Base-by-base conservation (phyloP, 2,888 invertebrate species). In the Operophtera brumata region DNA sequence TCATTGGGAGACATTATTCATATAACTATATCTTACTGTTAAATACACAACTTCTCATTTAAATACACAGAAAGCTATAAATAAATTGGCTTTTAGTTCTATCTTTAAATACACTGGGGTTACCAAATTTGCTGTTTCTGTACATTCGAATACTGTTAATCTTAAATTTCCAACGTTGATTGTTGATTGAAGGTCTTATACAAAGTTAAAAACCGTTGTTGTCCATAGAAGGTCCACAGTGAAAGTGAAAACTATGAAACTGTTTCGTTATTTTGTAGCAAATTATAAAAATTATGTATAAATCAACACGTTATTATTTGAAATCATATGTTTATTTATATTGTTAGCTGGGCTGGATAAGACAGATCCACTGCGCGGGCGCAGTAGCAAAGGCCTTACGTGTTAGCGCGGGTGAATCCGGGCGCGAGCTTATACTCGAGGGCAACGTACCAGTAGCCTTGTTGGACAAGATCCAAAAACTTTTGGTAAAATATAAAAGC, bases 401-500 rank as follows among this genome's bases (percentile, higher is more conserved):
- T 71, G 72, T 67, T 52, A 60, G 75, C 76, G 78, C 76, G 78
- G 76, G 76, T 60, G 72, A 70, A 65, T 65, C 78, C 78, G 73
- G 72, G 70, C 75, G 75, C 69, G 79, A 77, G 80, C 84, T 82
- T 82, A 78, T 75, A 66, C 54, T 71, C 70, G 71, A 64, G 69
- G 65, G 71, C 72, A 61, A 73, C 70, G 72, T 74, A 73, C 74
- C 80, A 75, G 78, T 80, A 81, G 86, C 83, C 84, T 85, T 84
- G 80, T 80, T 82, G 86, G 86, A 84, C 80, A 66, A 65, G 82
- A 71, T 86, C 84, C 85, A 80, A 80, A 66, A 76, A 59, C 65
- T 80, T 84, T 86, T 84, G 85, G 84, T 86, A 84, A 81, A 81
- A 78, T 80, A 84, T 81, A 81, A 84, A 88, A 84, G 83, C 82